Evolutionary conservation across 2,888 invertebrate genomes (phyloP).

Genomic region (Lithophane ornitopus): DNA sequence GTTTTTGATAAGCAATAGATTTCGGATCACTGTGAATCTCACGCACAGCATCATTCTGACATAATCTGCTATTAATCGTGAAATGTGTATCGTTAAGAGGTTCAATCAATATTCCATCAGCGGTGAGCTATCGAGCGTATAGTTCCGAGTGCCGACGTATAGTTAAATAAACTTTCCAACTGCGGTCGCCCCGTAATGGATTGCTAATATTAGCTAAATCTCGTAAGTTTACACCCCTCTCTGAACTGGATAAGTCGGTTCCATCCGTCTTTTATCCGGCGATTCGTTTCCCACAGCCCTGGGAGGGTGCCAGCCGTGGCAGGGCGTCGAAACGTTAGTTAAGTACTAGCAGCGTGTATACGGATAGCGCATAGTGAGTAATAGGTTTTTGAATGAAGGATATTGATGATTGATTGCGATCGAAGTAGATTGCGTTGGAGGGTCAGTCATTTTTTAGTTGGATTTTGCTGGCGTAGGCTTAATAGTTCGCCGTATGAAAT

Average conservation of each 20-base stretch:
- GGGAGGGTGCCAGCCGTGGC: constrained; percentile 63
- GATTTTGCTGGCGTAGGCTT: constrained; percentile 28
- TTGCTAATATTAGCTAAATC: constrained; percentile 90
- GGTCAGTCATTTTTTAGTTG: constrained; percentile 54
- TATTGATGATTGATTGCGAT: constrained; percentile 68
- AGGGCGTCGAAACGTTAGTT: constrained; percentile 73
- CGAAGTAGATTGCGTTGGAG: constrained; percentile 52
- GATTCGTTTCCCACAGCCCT: constrained; percentile 75
- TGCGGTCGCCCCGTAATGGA: constrained; percentile 82
- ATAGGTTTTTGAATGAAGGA: constrained; percentile 65
- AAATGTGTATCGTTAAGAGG: constrained; percentile 42
- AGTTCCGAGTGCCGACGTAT: constrained; percentile 60
- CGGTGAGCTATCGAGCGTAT: constrained; percentile 56
- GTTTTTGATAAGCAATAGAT: background rate
- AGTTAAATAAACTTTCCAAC: constrained; percentile 70
- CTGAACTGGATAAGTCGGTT: constrained; percentile 80
- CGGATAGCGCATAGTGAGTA: constrained; percentile 49
- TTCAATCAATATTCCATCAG: constrained; percentile 68
- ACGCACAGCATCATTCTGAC: constrained; percentile 15
- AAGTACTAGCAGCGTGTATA: constrained; percentile 59
- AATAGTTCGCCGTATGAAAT: constrained; percentile 21
- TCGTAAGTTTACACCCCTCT: constrained; percentile 83
- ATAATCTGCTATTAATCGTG: constrained; percentile 27
- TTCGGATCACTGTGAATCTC: background rate
- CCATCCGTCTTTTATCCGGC: constrained; percentile 87